Base-by-base conservation (phyloP, 92 coral and sea anemone species). In the Galaxea fascicularis region DNA sequence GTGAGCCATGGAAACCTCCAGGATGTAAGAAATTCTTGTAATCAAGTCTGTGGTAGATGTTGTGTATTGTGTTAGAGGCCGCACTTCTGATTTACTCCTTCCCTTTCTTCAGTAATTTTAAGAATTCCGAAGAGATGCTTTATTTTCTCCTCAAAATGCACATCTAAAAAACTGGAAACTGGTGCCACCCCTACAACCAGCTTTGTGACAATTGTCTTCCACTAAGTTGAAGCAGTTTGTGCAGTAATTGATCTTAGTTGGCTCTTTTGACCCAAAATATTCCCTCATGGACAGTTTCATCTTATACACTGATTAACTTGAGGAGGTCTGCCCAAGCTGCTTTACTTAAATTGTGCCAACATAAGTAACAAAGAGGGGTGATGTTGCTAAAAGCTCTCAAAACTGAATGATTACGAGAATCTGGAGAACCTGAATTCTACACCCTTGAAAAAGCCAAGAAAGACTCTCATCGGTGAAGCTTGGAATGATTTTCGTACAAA, bases 1-100 rank as follows among this genome's bases (percentile, higher is more conserved):
- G 66, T 44, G 67, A 49, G 15, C 76, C 58, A 45, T 82, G 72
- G 58, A 88, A 82, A 67, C 91, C 88, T 31, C 91, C 88, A 16
- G 86, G 86, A 52, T 89, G 79, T 41, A 82, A 72, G 65, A 88
- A 88, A 49, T 82, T 75, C 75, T n/a, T n/a, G n/a, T n/a, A n/a
- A n/a, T n/a, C n/a, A n/a, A n/a, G n/a, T n/a, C n/a, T n/a, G n/a
- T n/a, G n/a, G n/a, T n/a, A n/a, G n/a, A n/a, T n/a, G n/a, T n/a
- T n/a, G n/a, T n/a, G n/a, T n/a, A n/a, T n/a, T n/a, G n/a, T n/a
- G n/a, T n/a, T n/a, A n/a, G n/a, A n/a, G n/a, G n/a, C n/a, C n/a
- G n/a, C n/a, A n/a, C n/a, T n/a, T n/a, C n/a, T n/a, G n/a, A n/a
- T n/a, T n/a, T n/a, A n/a, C n/a, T n/a, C n/a, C n/a, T n/a, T n/a